Conservation (phyloP, 2,888 invertebrate genomes). For the Sturmia bella region DNA sequence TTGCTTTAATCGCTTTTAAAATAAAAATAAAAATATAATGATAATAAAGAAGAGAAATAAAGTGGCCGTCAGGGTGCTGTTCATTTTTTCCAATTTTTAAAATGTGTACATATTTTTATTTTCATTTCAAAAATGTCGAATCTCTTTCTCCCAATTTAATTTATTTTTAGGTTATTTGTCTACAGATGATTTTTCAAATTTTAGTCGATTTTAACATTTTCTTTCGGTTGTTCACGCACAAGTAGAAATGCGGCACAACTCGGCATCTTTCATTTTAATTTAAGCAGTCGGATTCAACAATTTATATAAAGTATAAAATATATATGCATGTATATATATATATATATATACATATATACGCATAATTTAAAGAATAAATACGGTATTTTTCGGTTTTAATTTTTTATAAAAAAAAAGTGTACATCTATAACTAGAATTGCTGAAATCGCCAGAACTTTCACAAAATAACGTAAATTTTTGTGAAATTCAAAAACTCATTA, state of each 20-base stretch:
- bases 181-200: conserved; percentile 70
- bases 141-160: conserved; percentile 75
- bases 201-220: conserved; percentile 74
- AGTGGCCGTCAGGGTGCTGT: conserved; percentile 27
- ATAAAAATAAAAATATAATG: neutral
- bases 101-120: conserved; percentile 61
- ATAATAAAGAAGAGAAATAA: conserved; percentile 18
- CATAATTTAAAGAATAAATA: conserved; percentile 4
- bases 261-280: conserved; percentile 58
- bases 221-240: conserved; percentile 73
- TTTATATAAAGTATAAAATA: neutral
- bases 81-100: conserved; percentile 58
- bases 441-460: no score
- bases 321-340: conserved; percentile 3
- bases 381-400: conserved; percentile 17
- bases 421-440: no score
- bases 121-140: conserved; percentile 68
- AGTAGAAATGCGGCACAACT: conserved; percentile 66
- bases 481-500: conserved; percentile 26
- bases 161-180: conserved; percentile 77
- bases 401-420: conserved; percentile 20
- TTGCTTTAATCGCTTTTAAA: no score
- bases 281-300: conserved; percentile 45
- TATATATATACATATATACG: neutral
- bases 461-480: conserved; percentile 13